Base-by-base conservation (phyloP, 2,797 vertebrate species). In the Sandelia bainsii region DNA sequence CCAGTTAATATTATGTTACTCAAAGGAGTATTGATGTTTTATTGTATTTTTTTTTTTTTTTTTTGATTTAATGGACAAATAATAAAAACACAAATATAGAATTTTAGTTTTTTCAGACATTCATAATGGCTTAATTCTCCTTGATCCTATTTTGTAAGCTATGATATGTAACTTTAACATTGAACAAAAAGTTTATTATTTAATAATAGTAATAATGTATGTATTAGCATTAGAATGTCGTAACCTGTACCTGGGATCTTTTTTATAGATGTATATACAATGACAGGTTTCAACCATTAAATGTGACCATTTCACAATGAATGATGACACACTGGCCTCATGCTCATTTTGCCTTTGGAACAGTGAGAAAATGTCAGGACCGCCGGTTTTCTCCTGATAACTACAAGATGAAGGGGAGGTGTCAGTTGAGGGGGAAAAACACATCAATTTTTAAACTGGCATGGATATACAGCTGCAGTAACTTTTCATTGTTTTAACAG, bases 241-340 rank as follows among this genome's bases (percentile, higher is more conserved):
- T 97, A 96, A 96, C 96, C 96, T 96, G 96, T 97, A 97, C 95
- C 96, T 97, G 96, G 96, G 97, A 96, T 97, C 92, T 94, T 93
- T 98, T 99, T 99, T 98, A 98, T 98, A 99, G 96, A 96, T 98
- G 97, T 98, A 97, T 97, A 96, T 97, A 99, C 96, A 96, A 95
- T 93, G 94, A 95, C 94, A 96, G 94, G 89, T 94, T 96, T 96
- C 96, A 93, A 91, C 96, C 97, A 99, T 99, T 99, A 98, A 99
- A 99, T 93, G 95, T 96, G 95, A 96, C 95, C 97, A 97, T 99
- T 99, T 99, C 97, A 95, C 95, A 95, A 97, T 95, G 95, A 97
- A 79, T 79, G 74, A 69, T 27, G 69, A 87, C 59, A 74, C 48
- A 19, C 58, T 77, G 75, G 70, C 70, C 58, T 76, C 51, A 57